phyloP scores from a whole-genome alignment of 2,888 invertebrate genomes.

The Torymus auratus region DNA sequence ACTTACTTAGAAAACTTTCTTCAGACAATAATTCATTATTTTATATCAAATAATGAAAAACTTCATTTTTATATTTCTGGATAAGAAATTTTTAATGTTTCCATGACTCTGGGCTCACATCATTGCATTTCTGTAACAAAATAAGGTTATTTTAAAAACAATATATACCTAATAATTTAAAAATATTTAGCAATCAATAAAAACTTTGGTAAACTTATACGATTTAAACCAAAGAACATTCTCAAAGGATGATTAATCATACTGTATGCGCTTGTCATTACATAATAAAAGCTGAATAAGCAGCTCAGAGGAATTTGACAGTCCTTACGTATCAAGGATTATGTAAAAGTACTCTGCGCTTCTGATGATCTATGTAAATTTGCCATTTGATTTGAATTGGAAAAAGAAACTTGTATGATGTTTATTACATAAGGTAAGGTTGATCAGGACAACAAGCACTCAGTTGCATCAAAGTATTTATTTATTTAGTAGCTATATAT shows the following conservation, averaged over 20 bases:
- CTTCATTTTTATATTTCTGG: background rate
- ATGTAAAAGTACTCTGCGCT: slow-evolving; percentile 37
- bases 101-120: background rate
- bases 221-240: slow-evolving; percentile 11
- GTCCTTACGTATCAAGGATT: slow-evolving; percentile 25
- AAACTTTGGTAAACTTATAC: background rate
- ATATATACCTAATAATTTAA: background rate
- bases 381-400: slow-evolving; percentile 29
- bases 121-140: slow-evolving; percentile 18
- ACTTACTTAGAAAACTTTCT: slow-evolving; percentile 22
- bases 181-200: background rate
- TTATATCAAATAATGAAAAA: background rate
- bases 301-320: background rate
- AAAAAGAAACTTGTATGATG: slow-evolving; percentile 1
- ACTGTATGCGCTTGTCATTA: slow-evolving; percentile 16
- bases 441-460: background rate
- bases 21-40: background rate
- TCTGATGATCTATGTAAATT: slow-evolving; percentile 24
- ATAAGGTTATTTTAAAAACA: background rate
- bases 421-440: slow-evolving; percentile 24
- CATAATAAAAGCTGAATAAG: slow-evolving; percentile 27
- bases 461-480: background rate
- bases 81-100: slow-evolving; percentile 1
- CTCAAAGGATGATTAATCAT: background rate
- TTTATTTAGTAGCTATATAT: too few species aligned